Evolutionary conservation across 2,797 vertebrate species (phyloP), one percentile per base, ranked within the genome.

Genomic region (Cygnus olor): DNA sequence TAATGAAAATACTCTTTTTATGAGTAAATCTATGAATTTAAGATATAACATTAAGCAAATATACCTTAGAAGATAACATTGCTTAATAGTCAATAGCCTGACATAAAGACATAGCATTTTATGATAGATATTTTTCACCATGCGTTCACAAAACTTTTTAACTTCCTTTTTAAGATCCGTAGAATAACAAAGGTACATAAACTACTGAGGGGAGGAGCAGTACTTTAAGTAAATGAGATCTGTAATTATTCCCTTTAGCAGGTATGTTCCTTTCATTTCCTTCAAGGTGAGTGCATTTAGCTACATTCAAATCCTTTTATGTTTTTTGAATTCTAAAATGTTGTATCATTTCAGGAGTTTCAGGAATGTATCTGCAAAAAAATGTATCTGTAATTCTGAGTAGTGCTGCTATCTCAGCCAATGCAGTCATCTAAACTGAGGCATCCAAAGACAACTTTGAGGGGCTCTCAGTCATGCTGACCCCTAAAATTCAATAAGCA

Each of bases 401-500:
- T 14, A 38, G 28, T 21, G 28, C 54, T 84, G 49, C 15, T 85
- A 19, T 65, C 18, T 32, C 57, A n/a, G 32, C 34, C 73, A 38
- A 1, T 2, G 3, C 8, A 34, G 15, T 25, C 13, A 60, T 32
- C 32, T 21, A 44, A 32, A 13, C 19, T 60, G 53, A 63, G 24
- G 14, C 21, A 47, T 25, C 10, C 38, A 42, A 56, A 68, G 40
- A 38, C n/a, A 61, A 3, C 30, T 45, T 57, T 8, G 16, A 63
- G 49, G 44, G 57, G 30, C 44, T 73, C 16, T 76, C 49, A 34
- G 38, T 63, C 53, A 40, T 8, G 19, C 19, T 65, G 40, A 54
- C 58, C 0, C 0, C 7, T 71, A 25, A 66, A 83, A 74, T 78
- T 66, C 0, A 0, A 19, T 44, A 40, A 89, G 24, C 14, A 19